Percentiles rank a stretch among this genome's conserved stretches.
Conservation (phyloP, 2,113 vertebrate species). For the Tricholaema leucomelas region DNA sequence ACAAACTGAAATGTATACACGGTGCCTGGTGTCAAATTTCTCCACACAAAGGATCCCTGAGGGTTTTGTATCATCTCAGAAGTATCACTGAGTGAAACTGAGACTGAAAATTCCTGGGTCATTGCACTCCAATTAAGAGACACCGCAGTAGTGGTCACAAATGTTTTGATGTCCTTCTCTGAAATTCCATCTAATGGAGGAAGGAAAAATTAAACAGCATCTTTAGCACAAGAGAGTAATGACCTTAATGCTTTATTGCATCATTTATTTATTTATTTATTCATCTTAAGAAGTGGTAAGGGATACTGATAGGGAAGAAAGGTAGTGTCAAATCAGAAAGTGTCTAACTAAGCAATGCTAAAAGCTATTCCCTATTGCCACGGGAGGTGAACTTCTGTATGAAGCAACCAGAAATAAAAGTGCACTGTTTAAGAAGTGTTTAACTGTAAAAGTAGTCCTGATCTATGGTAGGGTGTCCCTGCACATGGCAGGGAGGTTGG, state of each 20-base stretch:
- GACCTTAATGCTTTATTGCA: background rate
- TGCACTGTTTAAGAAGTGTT: background rate
- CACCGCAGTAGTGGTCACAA: conserved; percentile 77
- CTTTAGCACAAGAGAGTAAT: background rate
- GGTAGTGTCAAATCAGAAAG: background rate
- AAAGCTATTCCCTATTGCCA: background rate
- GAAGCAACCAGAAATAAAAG: background rate
- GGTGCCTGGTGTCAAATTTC: conserved; percentile 76
- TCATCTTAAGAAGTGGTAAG: background rate
- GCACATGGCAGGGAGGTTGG: no score
- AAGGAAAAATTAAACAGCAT: background rate
- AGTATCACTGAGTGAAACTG: conserved; percentile 64
- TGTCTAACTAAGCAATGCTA: background rate
- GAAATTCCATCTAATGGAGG: conserved; percentile 64
- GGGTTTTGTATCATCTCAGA: conserved; percentile 44
- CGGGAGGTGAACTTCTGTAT: background rate
- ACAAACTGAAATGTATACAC: conserved; percentile 73
- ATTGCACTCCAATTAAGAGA: conserved; percentile 78
- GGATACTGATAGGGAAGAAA: background rate
- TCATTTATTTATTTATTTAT: no score
- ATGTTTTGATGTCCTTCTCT: conserved; percentile 50
- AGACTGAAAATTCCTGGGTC: conserved; percentile 53
- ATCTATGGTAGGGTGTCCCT: no score
- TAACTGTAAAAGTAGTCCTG: no score
- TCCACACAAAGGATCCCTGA: conserved; percentile 64